Percentiles rank a stretch among this genome's conserved stretches.
phyloP scores from a whole-genome alignment of 2,888 invertebrate genomes.

The Leptinotarsa rubiginosa region DNA sequence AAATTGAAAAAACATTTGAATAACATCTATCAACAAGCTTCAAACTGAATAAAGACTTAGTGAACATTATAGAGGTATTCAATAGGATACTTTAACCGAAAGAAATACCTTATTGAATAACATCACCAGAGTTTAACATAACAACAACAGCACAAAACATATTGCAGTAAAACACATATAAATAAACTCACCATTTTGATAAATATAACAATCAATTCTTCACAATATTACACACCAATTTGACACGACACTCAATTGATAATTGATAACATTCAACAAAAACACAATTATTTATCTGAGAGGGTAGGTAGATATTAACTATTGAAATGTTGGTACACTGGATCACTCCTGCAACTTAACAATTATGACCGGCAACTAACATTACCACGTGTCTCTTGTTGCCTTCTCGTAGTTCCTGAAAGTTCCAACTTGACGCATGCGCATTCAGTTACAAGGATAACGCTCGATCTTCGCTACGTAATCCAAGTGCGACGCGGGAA shows the following conservation, averaged over 20 bases:
- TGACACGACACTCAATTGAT: background rate
- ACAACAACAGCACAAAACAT: background rate
- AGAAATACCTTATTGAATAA: background rate
- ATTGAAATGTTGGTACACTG: background rate
- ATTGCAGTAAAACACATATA: background rate
- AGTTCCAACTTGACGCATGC: constrained; percentile 45
- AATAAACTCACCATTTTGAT: background rate
- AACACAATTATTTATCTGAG: background rate
- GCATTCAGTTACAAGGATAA: constrained; percentile 35
- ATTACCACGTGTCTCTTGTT: constrained; percentile 53
- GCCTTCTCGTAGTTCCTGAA: constrained; percentile 44
- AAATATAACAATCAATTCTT: background rate
- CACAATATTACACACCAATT: background rate
- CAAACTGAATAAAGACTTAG: too few species aligned
- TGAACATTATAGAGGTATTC: too few species aligned
- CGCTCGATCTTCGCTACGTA: constrained; percentile 23
- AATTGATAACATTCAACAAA: background rate
- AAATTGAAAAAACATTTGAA: too few species aligned
- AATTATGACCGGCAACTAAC: constrained; percentile 43
- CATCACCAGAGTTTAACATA: too few species aligned
- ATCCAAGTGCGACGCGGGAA: constrained; percentile 30
- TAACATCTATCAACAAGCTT: too few species aligned
- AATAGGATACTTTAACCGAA: background rate
- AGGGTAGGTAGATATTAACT: too few species aligned
- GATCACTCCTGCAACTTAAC: background rate